phyloP scores from a whole-genome alignment of 2,797 vertebrate species.

The Poecilia velifera region DNA sequence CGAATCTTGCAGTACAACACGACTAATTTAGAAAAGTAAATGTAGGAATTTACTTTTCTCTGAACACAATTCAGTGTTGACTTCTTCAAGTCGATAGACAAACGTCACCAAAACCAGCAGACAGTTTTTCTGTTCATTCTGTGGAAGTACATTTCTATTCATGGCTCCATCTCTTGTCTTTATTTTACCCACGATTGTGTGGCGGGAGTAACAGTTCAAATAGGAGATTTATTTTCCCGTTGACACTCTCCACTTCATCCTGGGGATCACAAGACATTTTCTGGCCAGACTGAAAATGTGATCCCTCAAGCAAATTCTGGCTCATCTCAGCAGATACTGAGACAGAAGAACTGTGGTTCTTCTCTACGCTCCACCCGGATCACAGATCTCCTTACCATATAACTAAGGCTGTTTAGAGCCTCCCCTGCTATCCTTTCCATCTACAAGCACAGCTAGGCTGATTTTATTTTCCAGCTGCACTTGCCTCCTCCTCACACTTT shows the following conservation, averaged over 20 bases:
- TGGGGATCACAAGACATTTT: neutral
- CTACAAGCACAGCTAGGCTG: neutral
- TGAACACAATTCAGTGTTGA: neutral
- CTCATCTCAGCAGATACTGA: neutral
- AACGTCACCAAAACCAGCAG: neutral
- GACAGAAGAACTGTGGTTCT: too few species aligned
- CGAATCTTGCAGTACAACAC: neutral
- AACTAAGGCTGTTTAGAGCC: neutral
- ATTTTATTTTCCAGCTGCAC: too few species aligned
- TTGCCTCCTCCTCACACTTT: too few species aligned
- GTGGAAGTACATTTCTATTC: neutral
- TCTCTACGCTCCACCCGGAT: neutral
- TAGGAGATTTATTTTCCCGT: neutral
- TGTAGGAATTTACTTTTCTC: neutral
- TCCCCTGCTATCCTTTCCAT: neutral
- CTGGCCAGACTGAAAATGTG: neutral
- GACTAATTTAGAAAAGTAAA: neutral
- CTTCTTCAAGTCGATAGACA: neutral
- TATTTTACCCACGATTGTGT: neutral
- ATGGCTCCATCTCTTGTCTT: neutral
- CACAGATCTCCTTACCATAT: neutral
- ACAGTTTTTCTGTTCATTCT: neutral
- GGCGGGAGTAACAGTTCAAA: neutral
- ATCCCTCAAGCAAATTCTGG: neutral
- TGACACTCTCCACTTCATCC: neutral